Base-by-base conservation (phyloP, 2,797 vertebrate species). In the Sitta carolinensis region DNA sequence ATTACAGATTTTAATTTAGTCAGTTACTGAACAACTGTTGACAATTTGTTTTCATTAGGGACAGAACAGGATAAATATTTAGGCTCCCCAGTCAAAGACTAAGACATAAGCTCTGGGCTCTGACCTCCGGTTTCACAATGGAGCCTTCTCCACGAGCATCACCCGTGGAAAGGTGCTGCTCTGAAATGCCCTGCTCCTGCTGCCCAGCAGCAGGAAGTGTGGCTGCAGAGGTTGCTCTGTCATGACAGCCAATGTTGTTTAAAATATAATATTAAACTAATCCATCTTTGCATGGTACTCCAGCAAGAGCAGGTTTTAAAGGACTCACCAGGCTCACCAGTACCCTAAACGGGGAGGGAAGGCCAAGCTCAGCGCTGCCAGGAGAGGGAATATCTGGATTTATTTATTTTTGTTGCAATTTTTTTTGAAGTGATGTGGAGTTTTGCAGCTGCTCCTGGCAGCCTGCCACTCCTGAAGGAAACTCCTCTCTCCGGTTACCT, bases 1-100 rank as follows among this genome's bases (percentile, higher is more conserved):
- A 98, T 98, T 98, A 98, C 98, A 98, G 98, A 98, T 98, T 98
- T 98, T 98, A 98, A 98, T 98, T 98, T 98, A 98, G 98, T 98
- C 98, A 98, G 98, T 98, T 98, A 98, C 98, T 98, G 98, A 98
- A 98, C 98, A 98, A 98, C 98, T 98, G 98, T 98, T 98, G 98
- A 98, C 98, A 98, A 98, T 98, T 98, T 98, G 98, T 98, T 98
- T 98, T 98, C 98, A 98, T 98, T 98, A 98, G 98, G 98, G 98
- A 98, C 98, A 97, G 97, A 98, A 97, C 97, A 98, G 97, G 98
- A 98, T 98, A 98, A 98, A 98, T 98, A 98, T 98, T 98, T 98
- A 98, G 98, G 97, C 97, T 98, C 98, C 97, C 95, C 93, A 97
- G 96, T 98, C 97, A 98, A 97, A 97, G 97, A 97, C 96, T 98